These are phyloP conservation scores for Delphinapterus leucas DNA, from an alignment of 2,113 vertebrate species.

Conservation along the genomic window DNA sequence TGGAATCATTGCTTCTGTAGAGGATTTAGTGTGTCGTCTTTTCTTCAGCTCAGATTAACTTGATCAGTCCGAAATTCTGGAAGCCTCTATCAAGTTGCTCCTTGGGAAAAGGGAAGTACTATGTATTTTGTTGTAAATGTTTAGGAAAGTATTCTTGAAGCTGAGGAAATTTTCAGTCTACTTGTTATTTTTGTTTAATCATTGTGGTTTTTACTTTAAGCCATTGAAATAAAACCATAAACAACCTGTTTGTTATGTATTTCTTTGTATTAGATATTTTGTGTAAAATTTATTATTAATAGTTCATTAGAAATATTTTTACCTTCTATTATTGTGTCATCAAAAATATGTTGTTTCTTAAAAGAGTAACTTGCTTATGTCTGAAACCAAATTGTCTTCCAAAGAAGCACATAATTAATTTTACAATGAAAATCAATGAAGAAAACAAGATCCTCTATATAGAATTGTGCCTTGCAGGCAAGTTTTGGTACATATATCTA, in stretches of 20 bases:
- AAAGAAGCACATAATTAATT: neutral
- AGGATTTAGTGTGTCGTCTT: neutral
- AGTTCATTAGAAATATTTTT: neutral
- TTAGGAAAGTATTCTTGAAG: neutral
- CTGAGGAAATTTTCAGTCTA: neutral
- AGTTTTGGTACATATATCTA: neutral
- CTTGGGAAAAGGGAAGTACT: neutral
- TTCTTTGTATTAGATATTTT: neutral
- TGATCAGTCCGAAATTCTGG: neutral
- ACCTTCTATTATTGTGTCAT: neutral
- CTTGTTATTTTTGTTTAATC: neutral
- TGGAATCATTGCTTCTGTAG: neutral
- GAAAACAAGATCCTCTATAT: neutral
- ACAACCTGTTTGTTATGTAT: neutral
- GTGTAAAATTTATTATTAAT: neutral
- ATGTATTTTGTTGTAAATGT: neutral
- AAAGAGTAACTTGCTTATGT: neutral
- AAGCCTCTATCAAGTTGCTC: neutral
- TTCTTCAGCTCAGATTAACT: neutral
- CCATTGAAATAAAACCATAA: neutral
- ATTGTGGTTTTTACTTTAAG: neutral
- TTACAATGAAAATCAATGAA: slow-evolving; percentile 16
- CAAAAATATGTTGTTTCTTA: neutral
- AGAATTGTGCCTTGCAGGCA: neutral
- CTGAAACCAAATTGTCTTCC: neutral